These are phyloP conservation scores for Orbicella faveolata DNA, from an alignment of 64 coral and sea anemone genomes.

Conservation along the genomic window DNA sequence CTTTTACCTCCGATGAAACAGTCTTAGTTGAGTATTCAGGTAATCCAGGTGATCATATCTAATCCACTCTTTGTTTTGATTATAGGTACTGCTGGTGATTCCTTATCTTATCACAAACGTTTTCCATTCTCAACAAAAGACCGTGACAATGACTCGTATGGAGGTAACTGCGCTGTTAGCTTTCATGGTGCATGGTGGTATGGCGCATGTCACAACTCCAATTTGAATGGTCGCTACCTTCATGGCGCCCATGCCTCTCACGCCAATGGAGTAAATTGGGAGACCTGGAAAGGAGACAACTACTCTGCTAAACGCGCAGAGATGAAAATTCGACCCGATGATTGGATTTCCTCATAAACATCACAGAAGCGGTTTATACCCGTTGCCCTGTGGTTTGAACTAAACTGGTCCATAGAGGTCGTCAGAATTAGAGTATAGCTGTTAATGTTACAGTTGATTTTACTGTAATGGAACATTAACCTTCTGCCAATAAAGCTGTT, in stretches of 20 bases:
- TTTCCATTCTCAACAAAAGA: conserved; percentile 53
- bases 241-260: conserved; percentile 11
- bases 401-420: not conserved
- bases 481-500: too few species aligned
- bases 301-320: conserved; percentile 56
- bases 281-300: conserved; percentile 49
- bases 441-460: not conserved
- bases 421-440: too few species aligned
- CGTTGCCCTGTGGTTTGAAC: not conserved
- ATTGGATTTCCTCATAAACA: not conserved
- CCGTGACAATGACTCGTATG: conserved; percentile 42
- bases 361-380: not conserved
- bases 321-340: conserved; percentile 62
- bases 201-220: conserved; percentile 29
- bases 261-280: conserved; percentile 46
- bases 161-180: conserved; percentile 17
- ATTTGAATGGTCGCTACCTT: conserved; percentile 54
- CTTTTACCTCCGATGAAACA: too few species aligned
- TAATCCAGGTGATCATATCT: too few species aligned
- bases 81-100: conserved; percentile 46
- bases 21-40: too few species aligned
- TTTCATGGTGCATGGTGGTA: conserved; percentile 67
- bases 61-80: not conserved
- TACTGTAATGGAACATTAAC: too few species aligned
- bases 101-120: conserved; percentile 40